Conservation (phyloP, 2,797 vertebrate species). For the Oceanodroma leucorhoa region DNA sequence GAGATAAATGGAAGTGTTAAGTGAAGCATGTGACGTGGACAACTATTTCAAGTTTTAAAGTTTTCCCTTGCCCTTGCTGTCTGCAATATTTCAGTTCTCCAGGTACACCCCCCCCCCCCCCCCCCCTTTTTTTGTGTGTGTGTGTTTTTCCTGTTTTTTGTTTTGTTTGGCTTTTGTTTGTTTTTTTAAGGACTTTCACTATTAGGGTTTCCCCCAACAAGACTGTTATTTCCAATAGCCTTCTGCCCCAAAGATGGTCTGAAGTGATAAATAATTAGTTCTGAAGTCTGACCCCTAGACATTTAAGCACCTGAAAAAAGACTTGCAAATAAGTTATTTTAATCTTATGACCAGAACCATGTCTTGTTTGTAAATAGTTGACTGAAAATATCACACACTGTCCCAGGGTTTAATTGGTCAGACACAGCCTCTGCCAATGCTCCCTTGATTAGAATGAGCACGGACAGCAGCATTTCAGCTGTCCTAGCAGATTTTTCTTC, state of each 20-base stretch:
- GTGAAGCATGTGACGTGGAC: neutral
- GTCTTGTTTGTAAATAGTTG: neutral
- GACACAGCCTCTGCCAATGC: neutral
- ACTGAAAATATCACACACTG: neutral
- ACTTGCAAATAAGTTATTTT: neutral
- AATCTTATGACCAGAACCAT: neutral
- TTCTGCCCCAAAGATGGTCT: neutral
- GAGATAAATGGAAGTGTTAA: neutral
- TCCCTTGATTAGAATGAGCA: neutral
- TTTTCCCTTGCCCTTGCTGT: neutral
- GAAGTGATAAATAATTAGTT: neutral
- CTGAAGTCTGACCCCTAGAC: neutral
- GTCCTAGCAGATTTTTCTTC: neutral
- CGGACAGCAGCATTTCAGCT: neutral
- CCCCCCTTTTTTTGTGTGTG: too few species aligned
- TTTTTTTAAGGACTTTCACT: neutral
- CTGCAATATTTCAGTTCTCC: neutral
- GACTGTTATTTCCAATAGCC: neutral
- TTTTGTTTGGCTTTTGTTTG: neutral
- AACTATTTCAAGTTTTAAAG: neutral
- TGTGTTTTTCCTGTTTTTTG: neutral
- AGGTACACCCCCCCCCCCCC: neutral
- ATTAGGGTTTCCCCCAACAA: neutral
- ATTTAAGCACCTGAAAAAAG: neutral
- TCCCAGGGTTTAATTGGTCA: neutral